Percentiles rank a stretch among this genome's conserved stretches.
phyloP scores from a whole-genome alignment of 2,888 invertebrate genomes.

The Xanthia icteritia region DNA sequence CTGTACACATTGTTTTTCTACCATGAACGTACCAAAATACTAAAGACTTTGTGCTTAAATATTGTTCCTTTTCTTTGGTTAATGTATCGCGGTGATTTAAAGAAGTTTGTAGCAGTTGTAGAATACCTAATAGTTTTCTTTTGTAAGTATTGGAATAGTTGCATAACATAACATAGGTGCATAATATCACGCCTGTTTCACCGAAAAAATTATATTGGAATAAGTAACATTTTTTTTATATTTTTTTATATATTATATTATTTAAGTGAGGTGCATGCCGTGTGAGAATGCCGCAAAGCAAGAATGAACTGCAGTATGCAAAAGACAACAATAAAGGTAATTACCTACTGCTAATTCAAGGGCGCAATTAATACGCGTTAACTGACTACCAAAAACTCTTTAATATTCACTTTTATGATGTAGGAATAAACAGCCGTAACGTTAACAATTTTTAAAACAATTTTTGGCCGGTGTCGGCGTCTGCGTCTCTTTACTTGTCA shows the following conservation, averaged over 20 bases:
- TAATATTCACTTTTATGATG: too few relatives aligned
- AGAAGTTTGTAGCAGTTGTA: not conserved
- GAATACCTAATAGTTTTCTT: not conserved
- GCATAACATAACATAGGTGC: too few relatives aligned
- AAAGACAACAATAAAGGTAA: constrained; percentile 31
- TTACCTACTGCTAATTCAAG: constrained; percentile 34
- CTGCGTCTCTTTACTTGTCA: too few relatives aligned
- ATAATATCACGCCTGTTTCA: too few relatives aligned
- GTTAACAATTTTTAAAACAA: too few relatives aligned
- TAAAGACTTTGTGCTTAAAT: not conserved
- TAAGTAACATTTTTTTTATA: too few relatives aligned
- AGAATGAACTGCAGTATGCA: constrained; percentile 16
- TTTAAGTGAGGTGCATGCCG: not conserved
- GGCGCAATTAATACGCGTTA: too few relatives aligned
- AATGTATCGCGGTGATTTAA: not conserved
- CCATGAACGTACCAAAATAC: constrained; percentile 5
- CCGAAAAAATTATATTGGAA: not conserved
- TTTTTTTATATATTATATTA: constrained; percentile 4
- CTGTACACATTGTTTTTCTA: constrained; percentile 40
- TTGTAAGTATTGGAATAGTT: not conserved
- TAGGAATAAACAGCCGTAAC: too few relatives aligned
- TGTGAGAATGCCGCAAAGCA: constrained; percentile 4
- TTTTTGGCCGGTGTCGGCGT: too few relatives aligned
- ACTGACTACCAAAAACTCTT: too few relatives aligned
- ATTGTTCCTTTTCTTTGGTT: not conserved